Evolutionary conservation across 2,888 invertebrate genomes (phyloP), one percentile per base, ranked within the genome.

Genomic region (Hetaerina titia): DNA sequence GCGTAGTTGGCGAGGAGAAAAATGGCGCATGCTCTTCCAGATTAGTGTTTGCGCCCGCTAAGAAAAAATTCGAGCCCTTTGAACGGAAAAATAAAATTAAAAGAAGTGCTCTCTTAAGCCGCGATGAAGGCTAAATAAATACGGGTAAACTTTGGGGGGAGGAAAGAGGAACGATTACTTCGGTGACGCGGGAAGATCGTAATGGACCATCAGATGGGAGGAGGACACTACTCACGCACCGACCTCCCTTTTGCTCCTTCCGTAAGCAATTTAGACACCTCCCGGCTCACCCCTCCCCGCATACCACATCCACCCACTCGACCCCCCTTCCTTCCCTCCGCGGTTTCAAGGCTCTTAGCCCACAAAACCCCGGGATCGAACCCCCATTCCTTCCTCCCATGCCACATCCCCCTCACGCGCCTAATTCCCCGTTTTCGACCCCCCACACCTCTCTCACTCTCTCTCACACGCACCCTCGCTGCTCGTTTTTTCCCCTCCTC

Each of bases 161-260:
- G 69, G 69, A n/a, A 69, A 31, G 25, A 11, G 81, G 81, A 81
- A 22, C 81, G 81, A 81, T 81, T 81, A 81, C 81, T 31, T 81
- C 22, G 31, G 31, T 31, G 81, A 5, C 60, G 60, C 0, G 60
- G 13, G 81, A 81, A 22, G 69, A 22, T 31, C 25, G 81, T 31
- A 81, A 81, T 81, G 81, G 81, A 31, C 60, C 60, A 15, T 60
- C 60, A 1, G 4, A 31, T 13, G 81, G n/a, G 31, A 1, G n/a
- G 31, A 31, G 81, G 31, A 5, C 8, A 31, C 25, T 4, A 13
- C n/a, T 31, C 69, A 69, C 19, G 19, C 22, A 15, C 17, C 69
- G 22, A 69, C 69, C n/a, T 22, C 22, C 17, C 19, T 69, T 63
- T 63, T 63, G 15, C 63, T 17, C 63, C 11, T 11, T 63, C 17